A percentile compares a stretch with the other conserved stretches of the same genome.
These are phyloP conservation scores for Hiodon tergisus DNA, from an alignment of 2,113 vertebrate species.

Conservation along the genomic window DNA sequence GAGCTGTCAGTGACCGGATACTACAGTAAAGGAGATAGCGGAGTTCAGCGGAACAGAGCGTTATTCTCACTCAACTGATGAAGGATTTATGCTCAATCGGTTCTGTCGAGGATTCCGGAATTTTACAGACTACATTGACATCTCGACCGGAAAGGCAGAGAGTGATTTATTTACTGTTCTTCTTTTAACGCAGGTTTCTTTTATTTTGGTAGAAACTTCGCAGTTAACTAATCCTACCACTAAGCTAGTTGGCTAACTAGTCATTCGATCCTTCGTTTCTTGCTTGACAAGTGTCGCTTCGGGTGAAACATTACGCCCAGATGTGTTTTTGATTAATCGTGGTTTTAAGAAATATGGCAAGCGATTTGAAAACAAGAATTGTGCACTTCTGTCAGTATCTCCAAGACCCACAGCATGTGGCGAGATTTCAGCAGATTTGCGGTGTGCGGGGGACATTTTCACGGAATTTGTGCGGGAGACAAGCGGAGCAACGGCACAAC, in stretches of 20 bases:
- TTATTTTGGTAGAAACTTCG: background rate
- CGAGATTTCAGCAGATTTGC: conserved; percentile 81
- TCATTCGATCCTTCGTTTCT: background rate
- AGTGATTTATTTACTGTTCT: background rate
- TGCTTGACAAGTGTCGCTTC: background rate
- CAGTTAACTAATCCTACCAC: background rate
- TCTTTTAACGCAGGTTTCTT: background rate
- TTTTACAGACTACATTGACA: background rate
- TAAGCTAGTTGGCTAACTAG: background rate
- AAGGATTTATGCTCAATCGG: background rate
- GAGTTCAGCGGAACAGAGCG: background rate
- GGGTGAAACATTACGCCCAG: background rate
- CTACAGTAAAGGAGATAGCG: conserved; percentile 14
- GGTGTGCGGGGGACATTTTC: conserved; percentile 66
- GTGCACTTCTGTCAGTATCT: conserved; percentile 52
- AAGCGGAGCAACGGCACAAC: conserved; percentile 41
- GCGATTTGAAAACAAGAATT: conserved; percentile 17
- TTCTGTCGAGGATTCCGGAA: background rate
- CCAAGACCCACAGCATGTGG: conserved; percentile 81
- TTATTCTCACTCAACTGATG: background rate
- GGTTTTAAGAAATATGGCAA: conserved; percentile 44
- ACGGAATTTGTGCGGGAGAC: conserved; percentile 20
- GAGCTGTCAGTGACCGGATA: conserved; percentile 46
- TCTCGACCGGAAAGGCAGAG: background rate
- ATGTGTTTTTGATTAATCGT: background rate